Evolutionary conservation across 2,113 vertebrate genomes (phyloP).

Genomic region (Elaphurus davidianus): DNA sequence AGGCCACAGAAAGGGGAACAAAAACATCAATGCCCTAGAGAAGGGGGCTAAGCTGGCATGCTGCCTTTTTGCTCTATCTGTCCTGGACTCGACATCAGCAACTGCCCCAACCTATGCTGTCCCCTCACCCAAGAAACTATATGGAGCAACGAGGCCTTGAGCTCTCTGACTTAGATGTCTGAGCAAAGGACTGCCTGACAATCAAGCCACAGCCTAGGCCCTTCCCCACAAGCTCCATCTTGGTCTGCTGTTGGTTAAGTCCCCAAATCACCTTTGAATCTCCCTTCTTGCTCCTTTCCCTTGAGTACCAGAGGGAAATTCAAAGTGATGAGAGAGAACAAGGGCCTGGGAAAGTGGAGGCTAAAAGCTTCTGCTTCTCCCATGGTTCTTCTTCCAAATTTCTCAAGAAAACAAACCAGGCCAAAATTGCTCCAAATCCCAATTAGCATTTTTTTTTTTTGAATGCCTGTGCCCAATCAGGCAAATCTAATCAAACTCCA

Average conservation of each 20-base stretch:
- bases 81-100: conserved; percentile 58
- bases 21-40: conserved; percentile 54
- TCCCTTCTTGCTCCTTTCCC: background rate
- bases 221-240: conserved; percentile 45
- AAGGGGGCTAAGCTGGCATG: conserved; percentile 49
- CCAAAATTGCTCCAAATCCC: conserved; percentile 11
- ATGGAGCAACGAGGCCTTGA: conserved; percentile 21
- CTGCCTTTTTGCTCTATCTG: conserved; percentile 56
- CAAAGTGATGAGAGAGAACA: conserved; percentile 9
- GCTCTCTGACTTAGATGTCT: conserved; percentile 12
- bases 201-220: conserved; percentile 1
- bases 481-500: conserved; percentile 25
- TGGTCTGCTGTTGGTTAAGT: conserved; percentile 1
- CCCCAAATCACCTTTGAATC: background rate
- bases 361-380: background rate
- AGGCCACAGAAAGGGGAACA: conserved; percentile 55
- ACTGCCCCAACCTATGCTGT: conserved; percentile 12
- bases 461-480: background rate
- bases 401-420: conserved; percentile 27
- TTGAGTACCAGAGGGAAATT: background rate
- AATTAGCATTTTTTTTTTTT: conserved; percentile 15
- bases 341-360: background rate
- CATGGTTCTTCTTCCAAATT: conserved; percentile 36
- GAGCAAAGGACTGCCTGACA: conserved; percentile 9
- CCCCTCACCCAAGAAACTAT: background rate